Base-by-base conservation (phyloP, 2,888 invertebrate species). In the Odontocerum albicorne region DNA sequence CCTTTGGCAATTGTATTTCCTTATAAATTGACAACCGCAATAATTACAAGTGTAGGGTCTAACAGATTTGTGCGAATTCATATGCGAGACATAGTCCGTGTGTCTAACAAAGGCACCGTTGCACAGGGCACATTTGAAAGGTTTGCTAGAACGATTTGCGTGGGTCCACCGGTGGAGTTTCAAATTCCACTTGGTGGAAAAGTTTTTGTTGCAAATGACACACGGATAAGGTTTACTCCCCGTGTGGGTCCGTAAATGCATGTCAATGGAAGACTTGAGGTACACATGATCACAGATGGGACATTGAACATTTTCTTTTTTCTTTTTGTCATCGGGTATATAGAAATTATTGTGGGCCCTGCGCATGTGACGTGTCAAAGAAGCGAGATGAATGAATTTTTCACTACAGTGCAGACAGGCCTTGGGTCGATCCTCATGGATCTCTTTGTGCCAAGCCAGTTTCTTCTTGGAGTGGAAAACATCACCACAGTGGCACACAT, bases 91-190 rank as follows among this genome's bases (percentile, higher is more conserved):
- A 70, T 87, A 89, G 68, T 92, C 92, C 22, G 86, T 79, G 65
- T 88, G 86, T 6, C 92, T 82, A 53, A 92, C 85, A 72, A 92
- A 93, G 13, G 92, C 92, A 53, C 88, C 87, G 64, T 88, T 88
- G 71, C 93, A 93, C 63, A 86, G 81, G 61, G 81, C 81, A 72
- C 93, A 93, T 70, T 92, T 92, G 76, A 81, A 92, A 1, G 93
- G 93, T 68, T 92, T 92, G 20, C 88, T 82, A 12, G 88, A 86
- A 59, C 92, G 85, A 46, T 87, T 86, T 51, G 88, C 87, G 73
- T 94, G 93, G 45, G 90, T 91, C 92, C 92, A 92, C 62, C 88
- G 86, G 74, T 94, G 93, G 63, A 91, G 81, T 68, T 92, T 90
- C 46, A 93, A 79, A 74, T 93, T 93, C 90, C 92, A 93, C 70